Evolutionary conservation across 2,888 invertebrate species (phyloP).

Genomic region (Brachypalpus laphriformis): DNA sequence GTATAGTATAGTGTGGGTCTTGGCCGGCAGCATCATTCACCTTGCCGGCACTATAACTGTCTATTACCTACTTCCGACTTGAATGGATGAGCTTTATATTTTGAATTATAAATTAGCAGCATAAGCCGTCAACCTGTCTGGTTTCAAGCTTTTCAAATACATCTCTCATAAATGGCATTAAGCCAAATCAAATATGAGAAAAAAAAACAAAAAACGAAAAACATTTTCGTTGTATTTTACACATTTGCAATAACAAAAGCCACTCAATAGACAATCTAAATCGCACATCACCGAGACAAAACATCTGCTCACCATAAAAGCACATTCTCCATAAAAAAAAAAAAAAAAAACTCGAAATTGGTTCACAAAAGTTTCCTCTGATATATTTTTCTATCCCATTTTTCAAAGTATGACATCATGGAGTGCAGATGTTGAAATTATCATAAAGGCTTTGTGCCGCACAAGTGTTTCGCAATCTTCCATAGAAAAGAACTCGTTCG

Average conservation of each 20-base stretch:
- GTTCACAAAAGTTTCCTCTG: background rate
- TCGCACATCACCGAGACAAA: background rate
- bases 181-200: no score
- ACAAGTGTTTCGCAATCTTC: constrained; percentile 37
- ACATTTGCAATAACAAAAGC: background rate
- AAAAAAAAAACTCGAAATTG: background rate
- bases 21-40: no score
- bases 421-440: constrained; percentile 23
- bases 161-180: no score
- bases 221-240: background rate
- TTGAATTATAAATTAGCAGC: no score
- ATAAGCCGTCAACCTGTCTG: background rate
- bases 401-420: constrained; percentile 49
- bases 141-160: background rate
- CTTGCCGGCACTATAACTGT: no score
- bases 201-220: no score
- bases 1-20: no score
- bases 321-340: background rate
- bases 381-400: constrained; percentile 10
- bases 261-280: background rate
- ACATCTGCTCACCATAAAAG: constrained; percentile 3
- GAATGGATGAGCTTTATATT: no score
- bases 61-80: no score
- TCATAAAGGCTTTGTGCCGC: constrained; percentile 11
- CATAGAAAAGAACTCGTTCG: constrained; percentile 10